Conservation (phyloP, 35 echinoderm and acorn worm genomes). For the Ptychodera flava region DNA sequence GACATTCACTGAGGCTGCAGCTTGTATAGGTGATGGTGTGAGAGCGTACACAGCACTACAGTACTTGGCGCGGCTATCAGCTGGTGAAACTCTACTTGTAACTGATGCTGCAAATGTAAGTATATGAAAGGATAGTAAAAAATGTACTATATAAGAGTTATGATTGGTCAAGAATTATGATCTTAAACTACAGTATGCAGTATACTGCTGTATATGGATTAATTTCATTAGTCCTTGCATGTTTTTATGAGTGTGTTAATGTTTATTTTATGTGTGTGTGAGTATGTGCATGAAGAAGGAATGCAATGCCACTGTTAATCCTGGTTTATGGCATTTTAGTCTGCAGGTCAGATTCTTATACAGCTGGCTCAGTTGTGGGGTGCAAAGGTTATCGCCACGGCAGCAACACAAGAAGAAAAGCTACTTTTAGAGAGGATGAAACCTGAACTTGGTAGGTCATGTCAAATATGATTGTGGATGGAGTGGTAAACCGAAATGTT, state of each 20-base stretch:
- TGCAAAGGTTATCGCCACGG: constrained; percentile 81
- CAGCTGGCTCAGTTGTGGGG: constrained; percentile 92
- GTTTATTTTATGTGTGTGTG: not conserved
- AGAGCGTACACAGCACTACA: constrained; percentile 79
- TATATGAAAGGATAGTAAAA: too few species aligned
- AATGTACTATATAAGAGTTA: too few species aligned
- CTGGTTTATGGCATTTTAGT: constrained; percentile 20
- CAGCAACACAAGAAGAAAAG: constrained; percentile 52
- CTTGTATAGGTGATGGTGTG: constrained; percentile 60
- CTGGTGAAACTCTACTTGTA: constrained; percentile 83
- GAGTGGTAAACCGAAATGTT: too few species aligned
- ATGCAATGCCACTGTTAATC: not conserved
- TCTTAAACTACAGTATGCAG: too few species aligned
- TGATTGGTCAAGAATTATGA: too few species aligned
- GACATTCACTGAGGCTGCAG: constrained; percentile 67
- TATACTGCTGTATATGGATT: too few species aligned
- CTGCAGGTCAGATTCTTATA: constrained; percentile 44
- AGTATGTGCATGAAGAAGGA: not conserved
- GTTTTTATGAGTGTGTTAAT: too few species aligned
- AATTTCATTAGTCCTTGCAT: not conserved
- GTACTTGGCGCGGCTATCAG: constrained; percentile 53
- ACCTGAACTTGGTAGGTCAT: constrained; percentile 66
- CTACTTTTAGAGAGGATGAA: constrained; percentile 49
- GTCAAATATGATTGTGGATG: too few species aligned
- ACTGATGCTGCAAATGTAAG: constrained; percentile 64